A percentile compares a stretch with the other conserved stretches of the same genome.
phyloP scores from a whole-genome alignment of 2,797 vertebrate species.

The Myotis vivesi region DNA sequence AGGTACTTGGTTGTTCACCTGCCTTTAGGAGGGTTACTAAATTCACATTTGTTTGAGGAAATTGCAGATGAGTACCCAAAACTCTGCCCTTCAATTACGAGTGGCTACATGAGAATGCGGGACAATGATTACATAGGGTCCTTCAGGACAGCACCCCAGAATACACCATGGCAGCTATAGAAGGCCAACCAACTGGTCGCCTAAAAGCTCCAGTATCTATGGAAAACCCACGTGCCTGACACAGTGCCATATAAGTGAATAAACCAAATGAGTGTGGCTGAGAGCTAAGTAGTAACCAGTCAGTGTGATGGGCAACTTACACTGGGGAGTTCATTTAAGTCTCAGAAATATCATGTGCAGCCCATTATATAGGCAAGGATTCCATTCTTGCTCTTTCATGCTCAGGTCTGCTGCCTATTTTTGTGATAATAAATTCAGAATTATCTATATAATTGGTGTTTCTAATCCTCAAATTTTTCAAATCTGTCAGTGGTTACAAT shows the following conservation, averaged over 20 bases:
- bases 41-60: fast-evolving
- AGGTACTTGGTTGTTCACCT: conserved; percentile 81
- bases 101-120: neutral
- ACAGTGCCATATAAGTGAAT: neutral
- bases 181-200: neutral
- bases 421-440: conserved; percentile 9
- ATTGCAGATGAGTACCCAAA: neutral
- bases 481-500: neutral
- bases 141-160: neutral
- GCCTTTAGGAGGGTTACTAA: fast-evolving
- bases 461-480: neutral
- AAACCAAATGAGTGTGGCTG: neutral
- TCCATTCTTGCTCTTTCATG: neutral
- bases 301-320: neutral
- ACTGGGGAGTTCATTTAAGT: neutral
- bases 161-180: neutral
- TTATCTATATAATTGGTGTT: neutral
- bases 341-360: neutral
- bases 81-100: neutral
- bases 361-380: neutral
- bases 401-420: neutral
- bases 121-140: neutral
- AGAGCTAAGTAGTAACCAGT: neutral
- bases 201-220: neutral
- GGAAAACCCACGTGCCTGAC: neutral